These are phyloP conservation scores for Xanthorhoe spadicearia DNA, from an alignment of 2,888 invertebrate species.

Conservation along the genomic window DNA sequence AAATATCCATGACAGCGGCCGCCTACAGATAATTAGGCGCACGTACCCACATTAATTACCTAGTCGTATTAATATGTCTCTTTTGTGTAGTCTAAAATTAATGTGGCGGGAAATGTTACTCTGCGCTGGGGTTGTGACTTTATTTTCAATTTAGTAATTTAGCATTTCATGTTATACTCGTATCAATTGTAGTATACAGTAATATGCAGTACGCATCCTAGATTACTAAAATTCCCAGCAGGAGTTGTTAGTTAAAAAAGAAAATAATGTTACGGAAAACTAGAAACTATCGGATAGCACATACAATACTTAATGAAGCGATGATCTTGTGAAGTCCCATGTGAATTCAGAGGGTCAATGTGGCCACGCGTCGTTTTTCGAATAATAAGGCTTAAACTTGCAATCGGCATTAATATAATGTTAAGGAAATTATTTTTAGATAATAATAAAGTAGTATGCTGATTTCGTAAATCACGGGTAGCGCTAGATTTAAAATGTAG, in stretches of 20 bases:
- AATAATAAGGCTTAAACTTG: not conserved
- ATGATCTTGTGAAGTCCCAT: not conserved
- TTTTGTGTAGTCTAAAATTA: slow-evolving; percentile 42
- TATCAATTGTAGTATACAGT: not conserved
- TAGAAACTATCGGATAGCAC: not conserved
- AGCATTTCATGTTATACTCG: not conserved
- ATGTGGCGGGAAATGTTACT: slow-evolving; percentile 33
- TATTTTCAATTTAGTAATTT: slow-evolving; percentile 24
- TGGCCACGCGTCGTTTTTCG: not conserved
- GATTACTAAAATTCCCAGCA: not conserved
- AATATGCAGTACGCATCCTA: not conserved
- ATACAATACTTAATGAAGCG: slow-evolving; percentile 1
- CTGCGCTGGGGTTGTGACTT: slow-evolving; percentile 16
- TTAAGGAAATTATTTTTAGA: not conserved
- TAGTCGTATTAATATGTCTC: slow-evolving; percentile 41
- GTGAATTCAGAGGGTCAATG: not conserved
- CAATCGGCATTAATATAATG: not conserved
- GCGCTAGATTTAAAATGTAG: not conserved
- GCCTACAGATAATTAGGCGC: slow-evolving; percentile 56
- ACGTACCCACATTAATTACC: slow-evolving; percentile 42
- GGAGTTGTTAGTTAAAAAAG: not conserved
- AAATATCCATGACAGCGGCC: slow-evolving; percentile 61
- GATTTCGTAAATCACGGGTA: not conserved
- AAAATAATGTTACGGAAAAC: not conserved
- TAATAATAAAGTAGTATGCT: not conserved